A percentile compares a stretch with the other conserved stretches of the same genome.
Conservation (phyloP, 2,113 vertebrate genomes). For the Otus sunia region DNA sequence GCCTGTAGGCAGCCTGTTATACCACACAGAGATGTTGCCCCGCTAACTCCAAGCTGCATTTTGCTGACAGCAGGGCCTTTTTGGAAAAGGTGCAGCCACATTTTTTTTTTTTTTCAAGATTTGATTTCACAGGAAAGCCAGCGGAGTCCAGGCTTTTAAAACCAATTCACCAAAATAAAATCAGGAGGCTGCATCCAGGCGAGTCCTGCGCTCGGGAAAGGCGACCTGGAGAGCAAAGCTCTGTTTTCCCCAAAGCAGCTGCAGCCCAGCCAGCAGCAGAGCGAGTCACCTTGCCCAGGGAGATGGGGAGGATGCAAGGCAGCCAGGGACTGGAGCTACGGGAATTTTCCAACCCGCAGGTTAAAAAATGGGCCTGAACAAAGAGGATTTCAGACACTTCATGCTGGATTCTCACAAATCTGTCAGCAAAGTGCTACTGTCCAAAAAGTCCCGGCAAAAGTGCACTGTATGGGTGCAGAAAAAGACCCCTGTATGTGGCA, state of each 20-base stretch:
- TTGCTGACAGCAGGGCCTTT: conserved; percentile 11
- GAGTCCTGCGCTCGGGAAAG: neutral
- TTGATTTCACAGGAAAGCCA: conserved; percentile 18
- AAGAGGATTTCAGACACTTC: neutral
- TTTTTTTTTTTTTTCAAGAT: neutral
- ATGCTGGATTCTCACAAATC: neutral
- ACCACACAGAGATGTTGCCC: neutral
- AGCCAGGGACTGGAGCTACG: neutral
- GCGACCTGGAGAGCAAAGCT: neutral
- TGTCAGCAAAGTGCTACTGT: neutral
- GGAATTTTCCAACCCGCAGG: neutral
- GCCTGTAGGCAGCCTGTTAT: neutral
- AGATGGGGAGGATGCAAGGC: neutral
- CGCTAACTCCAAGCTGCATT: neutral
- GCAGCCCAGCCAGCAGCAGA: neutral
- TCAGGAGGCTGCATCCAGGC: neutral
- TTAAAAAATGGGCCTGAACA: neutral
- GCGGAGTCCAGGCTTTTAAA: neutral
- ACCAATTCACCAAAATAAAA: neutral
- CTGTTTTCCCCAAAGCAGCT: neutral
- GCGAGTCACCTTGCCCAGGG: neutral
- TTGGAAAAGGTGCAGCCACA: neutral
- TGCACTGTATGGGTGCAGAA: neutral
- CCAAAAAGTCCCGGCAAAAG: neutral
- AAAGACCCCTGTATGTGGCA: neutral